Evolutionary conservation across 2,797 vertebrate genomes (phyloP).

Genomic region (Australoheros facetus): DNA sequence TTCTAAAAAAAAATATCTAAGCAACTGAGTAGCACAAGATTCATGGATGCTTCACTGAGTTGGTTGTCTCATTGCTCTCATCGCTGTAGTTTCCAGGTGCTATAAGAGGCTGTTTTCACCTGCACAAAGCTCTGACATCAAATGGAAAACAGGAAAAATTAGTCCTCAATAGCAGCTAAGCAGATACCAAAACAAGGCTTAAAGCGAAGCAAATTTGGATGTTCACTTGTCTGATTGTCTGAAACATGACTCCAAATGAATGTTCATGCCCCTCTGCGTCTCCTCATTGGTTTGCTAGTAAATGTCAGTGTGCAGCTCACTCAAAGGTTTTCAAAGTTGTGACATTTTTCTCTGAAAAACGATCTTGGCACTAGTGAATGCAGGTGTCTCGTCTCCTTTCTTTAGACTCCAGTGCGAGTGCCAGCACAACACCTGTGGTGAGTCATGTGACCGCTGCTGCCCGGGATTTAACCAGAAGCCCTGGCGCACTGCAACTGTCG

Average conservation of each 20-base stretch:
- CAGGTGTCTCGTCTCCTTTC: conserved; percentile 13
- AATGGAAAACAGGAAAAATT: neutral
- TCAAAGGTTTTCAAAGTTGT: neutral
- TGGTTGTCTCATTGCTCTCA: neutral
- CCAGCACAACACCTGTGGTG: conserved; percentile 92
- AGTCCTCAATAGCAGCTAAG: neutral
- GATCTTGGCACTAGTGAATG: conserved; percentile 12
- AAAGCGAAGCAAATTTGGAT: neutral
- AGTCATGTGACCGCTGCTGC: conserved; percentile 91
- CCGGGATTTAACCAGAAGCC: conserved; percentile 88
- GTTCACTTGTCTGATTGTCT: neutral
- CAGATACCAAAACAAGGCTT: neutral
- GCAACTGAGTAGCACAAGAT: neutral
- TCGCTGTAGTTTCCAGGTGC: neutral
- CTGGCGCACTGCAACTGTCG: conserved; percentile 85
- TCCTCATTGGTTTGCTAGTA: neutral
- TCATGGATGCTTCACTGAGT: neutral
- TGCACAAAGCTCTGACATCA: neutral
- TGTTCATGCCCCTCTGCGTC: neutral
- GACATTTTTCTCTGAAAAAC: neutral
- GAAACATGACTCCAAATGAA: neutral
- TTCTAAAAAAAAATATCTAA: neutral
- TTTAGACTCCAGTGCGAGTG: conserved; percentile 89
- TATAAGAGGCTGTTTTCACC: neutral
- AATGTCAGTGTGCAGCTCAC: neutral